These are phyloP conservation scores for Ciona savignyi DNA, from an alignment of 23 tunicate species.

Conservation along the genomic window DNA sequence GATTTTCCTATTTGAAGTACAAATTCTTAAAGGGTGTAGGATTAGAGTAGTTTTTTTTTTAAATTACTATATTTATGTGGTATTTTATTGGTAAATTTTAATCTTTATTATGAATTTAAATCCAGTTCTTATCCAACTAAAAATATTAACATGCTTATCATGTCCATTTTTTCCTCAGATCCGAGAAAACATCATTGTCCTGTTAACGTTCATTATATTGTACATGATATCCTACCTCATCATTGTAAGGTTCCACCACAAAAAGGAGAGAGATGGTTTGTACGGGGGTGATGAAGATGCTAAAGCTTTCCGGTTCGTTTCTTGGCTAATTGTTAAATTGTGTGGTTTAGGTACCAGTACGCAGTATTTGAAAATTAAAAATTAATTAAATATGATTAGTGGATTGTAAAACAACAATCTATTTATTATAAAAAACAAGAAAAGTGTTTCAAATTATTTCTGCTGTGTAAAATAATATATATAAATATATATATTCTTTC, in stretches of 20 bases:
- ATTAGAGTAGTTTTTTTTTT: not conserved
- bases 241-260: slow-evolving; percentile 39
- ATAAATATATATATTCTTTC: no score
- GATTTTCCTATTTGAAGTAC: no score
- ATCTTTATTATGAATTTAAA: no score
- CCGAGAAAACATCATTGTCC: slow-evolving; percentile 66
- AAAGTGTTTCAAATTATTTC: no score
- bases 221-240: slow-evolving; percentile 45
- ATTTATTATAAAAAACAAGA: not conserved
- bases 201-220: slow-evolving; percentile 54
- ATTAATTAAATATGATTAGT: not conserved
- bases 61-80: not conserved
- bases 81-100: not conserved
- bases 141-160: not conserved
- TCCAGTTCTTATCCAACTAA: not conserved
- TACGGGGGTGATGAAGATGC: slow-evolving; percentile 79
- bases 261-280: slow-evolving; percentile 63
- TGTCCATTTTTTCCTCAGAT: slow-evolving; percentile 54
- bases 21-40: not conserved
- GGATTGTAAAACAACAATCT: not conserved
- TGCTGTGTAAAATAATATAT: no score
- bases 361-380: no score
- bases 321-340: no score
- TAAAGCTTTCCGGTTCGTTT: slow-evolving; percentile 83
- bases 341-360: no score